Base-by-base conservation (phyloP, 2,888 invertebrate genomes). In the Seladonia tumulorum region DNA sequence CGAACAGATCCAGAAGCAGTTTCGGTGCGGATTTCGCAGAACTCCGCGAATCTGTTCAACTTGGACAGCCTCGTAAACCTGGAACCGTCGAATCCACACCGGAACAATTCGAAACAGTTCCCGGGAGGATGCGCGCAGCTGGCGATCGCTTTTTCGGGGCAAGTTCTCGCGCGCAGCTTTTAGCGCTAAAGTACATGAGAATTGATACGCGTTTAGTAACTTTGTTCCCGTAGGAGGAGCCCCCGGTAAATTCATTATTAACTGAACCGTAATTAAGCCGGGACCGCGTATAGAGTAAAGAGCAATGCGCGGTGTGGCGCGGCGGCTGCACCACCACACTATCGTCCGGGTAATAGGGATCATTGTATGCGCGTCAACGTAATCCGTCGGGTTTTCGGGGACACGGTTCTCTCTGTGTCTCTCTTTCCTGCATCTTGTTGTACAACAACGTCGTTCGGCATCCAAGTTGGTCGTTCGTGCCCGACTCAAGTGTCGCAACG, bases 211-310 rank as follows among this genome's bases (percentile, higher is more conserved):
- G 68, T 68, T 68, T 39, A 22, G 68, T 68, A 68, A 68, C 68
- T 68, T 68, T n/a, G 68, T 68, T 68, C 68, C 68, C 68, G n/a
- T 68, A 68, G 68, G 68, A 68, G 68, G 68, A 68, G 68, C 39
- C 39, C 39, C 22, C 22, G 22, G 39, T 68, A 68, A 68, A 68
- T 68, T 68, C 68, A 68, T 68, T 68, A 68, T 68, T 42, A 68
- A 68, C 68, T 39, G 68, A 39, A 68, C 68, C 68, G 68, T 68
- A 68, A 68, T 68, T 68, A 68, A 42, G 68, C n/a, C 22, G 68
- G 39, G 39, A 68, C 22, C n/a, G 10, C 39, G 66, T 66, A 35
- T 66, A 35, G 68, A 42, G 68, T 18, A 39, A 35, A 66, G 66
- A 66, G 60, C 60, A 63, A 22, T 66, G 35, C 22, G 22, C 39